phyloP scores from a whole-genome alignment of 2,797 vertebrate species.

The Lacerta agilis region DNA sequence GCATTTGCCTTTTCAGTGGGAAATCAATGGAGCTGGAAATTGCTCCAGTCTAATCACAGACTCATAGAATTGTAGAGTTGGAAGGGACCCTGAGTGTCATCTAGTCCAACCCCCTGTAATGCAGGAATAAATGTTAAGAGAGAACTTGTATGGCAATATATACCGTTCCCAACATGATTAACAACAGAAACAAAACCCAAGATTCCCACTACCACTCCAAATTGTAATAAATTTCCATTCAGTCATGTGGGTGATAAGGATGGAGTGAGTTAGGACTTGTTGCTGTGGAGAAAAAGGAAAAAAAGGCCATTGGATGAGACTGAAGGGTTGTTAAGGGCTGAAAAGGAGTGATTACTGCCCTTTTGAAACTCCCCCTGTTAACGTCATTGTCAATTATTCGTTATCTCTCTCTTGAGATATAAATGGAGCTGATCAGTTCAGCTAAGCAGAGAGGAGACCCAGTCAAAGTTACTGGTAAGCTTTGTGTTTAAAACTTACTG shows the following conservation, averaged over 20 bases:
- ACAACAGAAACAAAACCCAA: not conserved
- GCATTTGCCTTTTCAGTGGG: no score
- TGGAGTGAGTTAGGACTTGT: conserved; percentile 2
- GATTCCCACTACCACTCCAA: not conserved
- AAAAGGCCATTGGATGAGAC: conserved; percentile 48
- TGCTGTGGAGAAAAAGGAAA: conserved; percentile 39
- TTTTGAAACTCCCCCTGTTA: conserved; percentile 69
- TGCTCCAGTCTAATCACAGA: no score
- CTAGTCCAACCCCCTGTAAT: no score
- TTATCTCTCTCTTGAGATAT: conserved; percentile 56
- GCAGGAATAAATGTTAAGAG: no score
- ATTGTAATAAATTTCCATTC: conserved; percentile 13
- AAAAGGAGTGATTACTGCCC: conserved; percentile 74
- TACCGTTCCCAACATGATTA: not conserved
- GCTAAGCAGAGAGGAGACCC: conserved; percentile 51
- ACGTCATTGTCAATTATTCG: conserved; percentile 71
- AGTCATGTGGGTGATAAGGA: not conserved
- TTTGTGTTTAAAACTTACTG: conserved; percentile 18
- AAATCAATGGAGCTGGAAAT: no score
- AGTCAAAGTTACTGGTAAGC: conserved; percentile 72
- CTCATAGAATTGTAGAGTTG: no score
- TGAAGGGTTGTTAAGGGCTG: conserved; percentile 65
- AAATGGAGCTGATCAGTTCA: conserved; percentile 61
- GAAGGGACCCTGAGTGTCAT: no score
- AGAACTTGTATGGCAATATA: no score